Evolutionary conservation across 35 echinoderm and acorn worm genomes (phyloP).

Genomic region (Amphiura filiformis): DNA sequence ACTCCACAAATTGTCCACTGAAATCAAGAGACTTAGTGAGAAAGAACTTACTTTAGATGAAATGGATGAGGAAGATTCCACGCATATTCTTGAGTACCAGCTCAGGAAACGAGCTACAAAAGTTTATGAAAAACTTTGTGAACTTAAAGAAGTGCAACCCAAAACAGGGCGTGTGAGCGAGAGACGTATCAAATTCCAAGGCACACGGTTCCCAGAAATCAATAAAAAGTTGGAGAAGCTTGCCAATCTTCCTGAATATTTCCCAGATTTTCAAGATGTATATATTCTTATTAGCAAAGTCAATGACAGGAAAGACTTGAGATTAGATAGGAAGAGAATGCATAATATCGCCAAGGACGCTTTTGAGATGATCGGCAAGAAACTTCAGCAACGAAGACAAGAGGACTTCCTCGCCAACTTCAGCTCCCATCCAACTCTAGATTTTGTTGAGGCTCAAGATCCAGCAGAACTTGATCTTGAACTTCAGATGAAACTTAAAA

Average conservation of each 20-base stretch:
- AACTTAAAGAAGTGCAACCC: slow-evolving; percentile 47
- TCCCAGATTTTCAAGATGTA: slow-evolving; percentile 68
- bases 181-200: slow-evolving; percentile 29
- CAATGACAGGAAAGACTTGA: slow-evolving; percentile 49
- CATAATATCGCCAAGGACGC: slow-evolving; percentile 53
- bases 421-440: slow-evolving; percentile 43
- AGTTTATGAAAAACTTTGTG: slow-evolving; percentile 63
- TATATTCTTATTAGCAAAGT: slow-evolving; percentile 45
- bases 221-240: slow-evolving; percentile 62
- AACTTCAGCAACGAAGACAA: slow-evolving; percentile 58
- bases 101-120: slow-evolving; percentile 52
- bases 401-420: slow-evolving; percentile 60
- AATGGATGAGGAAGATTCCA: slow-evolving; percentile 53
- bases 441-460: slow-evolving; percentile 32
- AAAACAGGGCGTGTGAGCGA: slow-evolving; percentile 66
- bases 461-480: slow-evolving; percentile 41
- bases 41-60: slow-evolving; percentile 74
- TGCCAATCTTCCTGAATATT: slow-evolving; percentile 62
- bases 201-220: slow-evolving; percentile 63
- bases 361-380: slow-evolving; percentile 57
- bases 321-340: slow-evolving; percentile 24
- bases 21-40: slow-evolving; percentile 61
- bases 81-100: slow-evolving; percentile 58
- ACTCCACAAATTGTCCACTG: slow-evolving; percentile 50
- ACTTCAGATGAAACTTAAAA: slow-evolving; percentile 44